Evolutionary conservation across 2,113 vertebrate species (phyloP).

Genomic region (Oncorhynchus mykiss): DNA sequence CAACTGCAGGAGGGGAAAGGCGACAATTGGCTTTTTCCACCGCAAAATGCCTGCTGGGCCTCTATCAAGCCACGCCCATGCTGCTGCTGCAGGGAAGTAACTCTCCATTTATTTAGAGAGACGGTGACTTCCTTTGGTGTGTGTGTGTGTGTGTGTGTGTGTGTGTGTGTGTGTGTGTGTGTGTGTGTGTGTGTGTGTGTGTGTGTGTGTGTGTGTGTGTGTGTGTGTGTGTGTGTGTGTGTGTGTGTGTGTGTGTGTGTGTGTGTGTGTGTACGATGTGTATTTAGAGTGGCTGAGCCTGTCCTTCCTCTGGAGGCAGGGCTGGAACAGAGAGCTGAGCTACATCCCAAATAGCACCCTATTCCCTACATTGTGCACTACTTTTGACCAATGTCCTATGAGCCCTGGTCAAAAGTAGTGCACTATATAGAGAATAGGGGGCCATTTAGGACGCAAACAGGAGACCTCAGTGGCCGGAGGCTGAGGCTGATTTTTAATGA

Average conservation of each 20-base stretch:
- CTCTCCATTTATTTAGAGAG: slow-evolving; percentile 72
- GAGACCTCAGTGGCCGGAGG: slow-evolving; percentile 52
- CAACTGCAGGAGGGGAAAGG: slow-evolving; percentile 48
- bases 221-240: too few species aligned
- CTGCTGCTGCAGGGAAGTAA: slow-evolving; percentile 37
- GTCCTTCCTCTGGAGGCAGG: slow-evolving; percentile 47
- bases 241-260: too few species aligned
- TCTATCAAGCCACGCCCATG: slow-evolving; percentile 38
- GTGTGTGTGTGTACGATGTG: too few species aligned
- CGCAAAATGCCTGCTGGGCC: slow-evolving; percentile 65
- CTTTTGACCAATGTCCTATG: too few species aligned
- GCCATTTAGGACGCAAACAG: background rate
- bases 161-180: too few species aligned
- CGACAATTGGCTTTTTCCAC: slow-evolving; percentile 67
- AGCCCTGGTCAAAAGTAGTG: too few species aligned
- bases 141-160: too few species aligned
- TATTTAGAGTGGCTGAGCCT: background rate
- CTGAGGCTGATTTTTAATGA: background rate
- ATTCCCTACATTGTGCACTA: background rate
- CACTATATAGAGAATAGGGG: too few species aligned
- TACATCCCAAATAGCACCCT: too few species aligned
- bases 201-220: too few species aligned
- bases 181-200: too few species aligned
- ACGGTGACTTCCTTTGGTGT: too few species aligned
- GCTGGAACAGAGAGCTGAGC: slow-evolving; percentile 20